Evolutionary conservation across 37 sponge, comb jelly and placozoan genomes (phyloP).

Genomic region (Bolinopsis microptera): DNA sequence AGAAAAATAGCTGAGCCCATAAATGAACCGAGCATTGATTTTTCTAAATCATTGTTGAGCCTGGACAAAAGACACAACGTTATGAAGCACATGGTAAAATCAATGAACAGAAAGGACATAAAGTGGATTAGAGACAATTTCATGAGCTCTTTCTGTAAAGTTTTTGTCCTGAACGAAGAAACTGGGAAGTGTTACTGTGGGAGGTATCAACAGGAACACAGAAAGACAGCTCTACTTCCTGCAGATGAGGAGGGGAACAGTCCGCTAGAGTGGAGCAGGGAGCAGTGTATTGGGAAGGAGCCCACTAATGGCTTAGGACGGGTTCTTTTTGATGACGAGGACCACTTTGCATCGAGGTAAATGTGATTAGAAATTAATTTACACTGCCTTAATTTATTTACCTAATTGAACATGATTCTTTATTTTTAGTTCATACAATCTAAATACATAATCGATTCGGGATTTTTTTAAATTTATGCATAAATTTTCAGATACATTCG

Average conservation of each 20-base stretch:
- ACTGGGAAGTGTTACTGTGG: slow-evolving; percentile 29
- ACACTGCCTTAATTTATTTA: no score
- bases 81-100: neutral
- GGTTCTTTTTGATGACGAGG: neutral
- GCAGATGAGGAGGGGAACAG: neutral
- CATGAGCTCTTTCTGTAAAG: neutral
- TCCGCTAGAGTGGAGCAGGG: neutral
- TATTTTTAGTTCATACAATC: no score
- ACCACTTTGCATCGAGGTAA: slow-evolving; percentile 1
- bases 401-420: no score
- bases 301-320: neutral
- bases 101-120: neutral
- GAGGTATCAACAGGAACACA: neutral
- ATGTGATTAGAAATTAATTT: no score
- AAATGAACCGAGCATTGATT: neutral
- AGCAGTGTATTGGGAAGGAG: neutral
- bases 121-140: neutral
- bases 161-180: neutral
- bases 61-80: neutral
- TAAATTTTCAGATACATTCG: neutral
- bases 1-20: neutral
- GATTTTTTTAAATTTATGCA: no score
- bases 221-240: neutral
- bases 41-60: neutral
- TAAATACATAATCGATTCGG: no score